These are phyloP conservation scores for Urocynchramus pylzowi DNA, from an alignment of 2,113 vertebrate species.

Conservation along the genomic window DNA sequence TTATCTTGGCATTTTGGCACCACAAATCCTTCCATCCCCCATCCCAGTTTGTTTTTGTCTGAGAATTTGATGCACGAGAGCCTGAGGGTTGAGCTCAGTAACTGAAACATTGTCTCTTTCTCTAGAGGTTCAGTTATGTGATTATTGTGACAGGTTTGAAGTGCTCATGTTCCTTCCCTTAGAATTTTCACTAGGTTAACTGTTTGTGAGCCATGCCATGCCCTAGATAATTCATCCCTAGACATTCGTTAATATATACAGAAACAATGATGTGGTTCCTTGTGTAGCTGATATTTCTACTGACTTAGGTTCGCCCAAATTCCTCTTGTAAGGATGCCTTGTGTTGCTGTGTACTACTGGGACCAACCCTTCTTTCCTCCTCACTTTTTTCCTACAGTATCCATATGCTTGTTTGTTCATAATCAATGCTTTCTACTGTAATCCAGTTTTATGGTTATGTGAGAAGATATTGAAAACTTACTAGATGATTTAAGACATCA, in stretches of 20 bases:
- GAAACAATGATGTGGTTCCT: background rate
- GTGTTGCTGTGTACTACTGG: background rate
- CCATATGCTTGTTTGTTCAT: background rate
- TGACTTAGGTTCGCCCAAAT: background rate
- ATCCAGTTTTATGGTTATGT: background rate
- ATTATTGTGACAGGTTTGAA: conserved; percentile 65
- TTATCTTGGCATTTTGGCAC: conserved; percentile 30
- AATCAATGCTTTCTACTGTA: background rate
- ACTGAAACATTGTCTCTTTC: conserved; percentile 60
- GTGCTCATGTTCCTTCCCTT: conserved; percentile 21
- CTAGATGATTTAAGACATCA: background rate
- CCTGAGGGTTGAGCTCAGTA: conserved; percentile 57
- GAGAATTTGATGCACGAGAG: conserved; percentile 27
- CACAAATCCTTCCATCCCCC: background rate
- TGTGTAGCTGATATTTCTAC: background rate
- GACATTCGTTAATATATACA: background rate
- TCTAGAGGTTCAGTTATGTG: conserved; percentile 45
- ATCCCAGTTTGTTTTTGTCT: background rate
- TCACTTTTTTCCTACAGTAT: background rate
- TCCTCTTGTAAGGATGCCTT: background rate
- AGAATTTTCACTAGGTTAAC: conserved; percentile 49
- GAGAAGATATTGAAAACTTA: background rate
- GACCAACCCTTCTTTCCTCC: background rate
- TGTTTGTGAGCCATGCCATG: conserved; percentile 22
- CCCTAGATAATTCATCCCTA: background rate